phyloP scores from a whole-genome alignment of 92 coral and sea anemone genomes.

The Parazoanthus atlanticus region DNA sequence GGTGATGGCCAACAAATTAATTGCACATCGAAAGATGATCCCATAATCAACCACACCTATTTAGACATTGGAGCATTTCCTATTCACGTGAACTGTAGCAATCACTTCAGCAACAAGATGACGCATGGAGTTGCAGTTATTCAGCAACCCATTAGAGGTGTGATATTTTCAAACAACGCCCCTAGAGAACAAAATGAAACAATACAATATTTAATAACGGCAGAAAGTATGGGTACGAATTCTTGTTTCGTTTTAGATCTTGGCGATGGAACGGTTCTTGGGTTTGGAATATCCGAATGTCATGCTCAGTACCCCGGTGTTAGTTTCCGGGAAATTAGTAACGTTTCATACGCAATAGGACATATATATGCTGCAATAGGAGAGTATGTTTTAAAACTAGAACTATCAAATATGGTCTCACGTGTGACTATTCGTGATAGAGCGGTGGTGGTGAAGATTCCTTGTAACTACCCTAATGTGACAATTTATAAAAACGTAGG shows the following conservation, averaged over 20 bases:
- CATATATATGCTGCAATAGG: constrained; percentile 59
- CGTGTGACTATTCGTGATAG: constrained; percentile 29
- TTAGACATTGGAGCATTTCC: constrained; percentile 26
- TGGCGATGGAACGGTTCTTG: constrained; percentile 69
- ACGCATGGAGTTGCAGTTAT: constrained; percentile 38
- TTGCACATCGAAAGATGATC: constrained; percentile 40
- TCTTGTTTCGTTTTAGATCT: constrained; percentile 57
- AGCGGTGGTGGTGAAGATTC: constrained; percentile 62
- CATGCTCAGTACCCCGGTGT: constrained; percentile 13
- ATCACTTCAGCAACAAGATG: constrained; percentile 46
- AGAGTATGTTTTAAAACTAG: constrained; percentile 40
- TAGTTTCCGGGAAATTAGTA: constrained; percentile 28
- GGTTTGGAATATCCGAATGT: constrained; percentile 61
- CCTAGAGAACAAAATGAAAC: constrained; percentile 66
- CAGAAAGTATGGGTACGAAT: constrained; percentile 62
- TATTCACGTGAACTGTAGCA: constrained; percentile 58
- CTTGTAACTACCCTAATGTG: constrained; percentile 70
- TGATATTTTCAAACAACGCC: constrained; percentile 47
- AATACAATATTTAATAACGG: constrained; percentile 47
- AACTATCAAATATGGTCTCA: constrained; percentile 69
- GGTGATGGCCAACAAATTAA: constrained; percentile 63
- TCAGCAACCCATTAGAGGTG: constrained; percentile 55
- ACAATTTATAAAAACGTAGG: constrained; percentile 47
- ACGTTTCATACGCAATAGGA: constrained; percentile 23
- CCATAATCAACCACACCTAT: constrained; percentile 43